These are phyloP conservation scores for Drosophila trichaetosa DNA, from an alignment of 2,888 invertebrate genomes.

Conservation along the genomic window DNA sequence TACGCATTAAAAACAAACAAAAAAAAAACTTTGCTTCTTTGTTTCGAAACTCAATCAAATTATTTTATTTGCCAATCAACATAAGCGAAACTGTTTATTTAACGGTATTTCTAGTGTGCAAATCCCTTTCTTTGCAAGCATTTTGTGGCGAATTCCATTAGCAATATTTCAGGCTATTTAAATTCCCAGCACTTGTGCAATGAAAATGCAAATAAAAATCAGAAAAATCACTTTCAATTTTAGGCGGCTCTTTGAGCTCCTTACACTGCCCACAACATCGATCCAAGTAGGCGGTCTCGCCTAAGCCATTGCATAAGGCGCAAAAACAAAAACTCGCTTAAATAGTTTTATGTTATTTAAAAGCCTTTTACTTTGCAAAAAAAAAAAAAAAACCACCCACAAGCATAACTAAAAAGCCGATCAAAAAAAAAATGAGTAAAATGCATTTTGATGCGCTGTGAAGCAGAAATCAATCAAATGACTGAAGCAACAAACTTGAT, in stretches of 20 bases:
- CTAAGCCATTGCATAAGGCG: constrained; percentile 60
- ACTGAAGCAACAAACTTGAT: constrained; percentile 71
- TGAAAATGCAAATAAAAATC: constrained; percentile 34
- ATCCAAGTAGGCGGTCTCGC: constrained; percentile 32
- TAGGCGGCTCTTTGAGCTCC: constrained; percentile 36
- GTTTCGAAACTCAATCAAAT: not conserved
- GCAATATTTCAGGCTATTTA: constrained; percentile 21
- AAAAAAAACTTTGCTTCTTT: not conserved
- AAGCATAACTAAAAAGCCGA: not conserved
- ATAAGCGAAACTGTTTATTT: not conserved
- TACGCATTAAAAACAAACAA: not conserved
- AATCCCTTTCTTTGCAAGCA: constrained; percentile 3
- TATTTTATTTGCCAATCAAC: not conserved
- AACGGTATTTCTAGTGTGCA: not conserved
- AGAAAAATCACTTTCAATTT: constrained; percentile 48
- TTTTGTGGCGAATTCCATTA: constrained; percentile 12
- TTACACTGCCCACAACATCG: constrained; percentile 16
- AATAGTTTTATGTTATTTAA: constrained; percentile 59
- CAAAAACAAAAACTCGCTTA: constrained; percentile 35
- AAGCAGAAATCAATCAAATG: constrained; percentile 48
- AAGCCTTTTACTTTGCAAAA: constrained; percentile 67
- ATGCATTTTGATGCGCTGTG: constrained; percentile 46
- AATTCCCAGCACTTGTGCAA: constrained; percentile 45
- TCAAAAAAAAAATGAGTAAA: constrained; percentile 26
- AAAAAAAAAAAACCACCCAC: constrained; percentile 46